phyloP scores from a whole-genome alignment of 2,113 vertebrate species.

The Apistogramma diplotaenia region DNA sequence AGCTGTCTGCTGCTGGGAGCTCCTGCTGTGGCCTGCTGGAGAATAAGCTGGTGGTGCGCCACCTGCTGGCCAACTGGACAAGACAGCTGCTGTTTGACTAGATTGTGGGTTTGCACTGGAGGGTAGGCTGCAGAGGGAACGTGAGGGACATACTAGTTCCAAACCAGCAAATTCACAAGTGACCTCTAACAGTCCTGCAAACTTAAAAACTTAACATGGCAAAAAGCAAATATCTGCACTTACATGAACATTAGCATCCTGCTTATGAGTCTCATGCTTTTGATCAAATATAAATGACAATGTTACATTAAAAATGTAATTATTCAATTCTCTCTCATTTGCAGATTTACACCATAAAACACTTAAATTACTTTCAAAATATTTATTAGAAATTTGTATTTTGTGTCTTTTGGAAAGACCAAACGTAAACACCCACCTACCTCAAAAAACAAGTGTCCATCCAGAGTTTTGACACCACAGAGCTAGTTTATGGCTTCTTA shows the following conservation, averaged over 20 bases:
- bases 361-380: no score
- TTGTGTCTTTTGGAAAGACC: no score
- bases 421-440: no score
- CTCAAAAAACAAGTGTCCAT: neutral
- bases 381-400: no score
- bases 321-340: no score
- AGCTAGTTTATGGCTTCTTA: neutral
- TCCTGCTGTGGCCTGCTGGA: constrained; percentile 79
- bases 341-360: no score
- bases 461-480: no score
- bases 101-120: constrained; percentile 82
- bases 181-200: neutral
- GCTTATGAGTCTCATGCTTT: no score
- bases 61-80: constrained; percentile 77
- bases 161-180: neutral
- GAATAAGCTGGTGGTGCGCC: constrained; percentile 87
- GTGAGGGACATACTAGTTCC: neutral
- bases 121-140: constrained; percentile 80
- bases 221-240: neutral
- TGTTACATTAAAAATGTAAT: no score
- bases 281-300: no score
- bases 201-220: neutral
- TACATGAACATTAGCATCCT: neutral
- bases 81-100: constrained; percentile 86
- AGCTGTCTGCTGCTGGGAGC: constrained; percentile 75